Evolutionary conservation across 2,888 invertebrate species (phyloP).

Genomic region (Muschampia plurimacula): DNA sequence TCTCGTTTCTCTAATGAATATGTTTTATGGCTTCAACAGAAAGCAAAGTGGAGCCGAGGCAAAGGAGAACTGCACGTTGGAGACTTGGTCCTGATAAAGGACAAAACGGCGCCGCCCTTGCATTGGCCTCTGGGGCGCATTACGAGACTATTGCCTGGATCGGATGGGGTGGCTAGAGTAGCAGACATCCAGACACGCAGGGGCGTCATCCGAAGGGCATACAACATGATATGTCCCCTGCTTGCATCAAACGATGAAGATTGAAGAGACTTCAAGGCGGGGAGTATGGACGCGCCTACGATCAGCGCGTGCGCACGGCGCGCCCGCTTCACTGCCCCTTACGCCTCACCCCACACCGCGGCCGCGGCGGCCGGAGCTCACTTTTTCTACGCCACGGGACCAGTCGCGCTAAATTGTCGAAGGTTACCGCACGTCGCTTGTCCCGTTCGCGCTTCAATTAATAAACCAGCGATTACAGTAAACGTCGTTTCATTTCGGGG

Average conservation of each 20-base stretch:
- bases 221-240: conserved; percentile 14
- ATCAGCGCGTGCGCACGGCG: too few relatives aligned
- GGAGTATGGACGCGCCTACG: neutral
- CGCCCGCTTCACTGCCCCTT: too few relatives aligned
- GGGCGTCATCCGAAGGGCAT: conserved; percentile 11
- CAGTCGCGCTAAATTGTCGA: too few relatives aligned
- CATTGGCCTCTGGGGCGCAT: conserved; percentile 18
- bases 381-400: too few relatives aligned
- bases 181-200: conserved; percentile 8
- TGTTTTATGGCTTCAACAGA: conserved; percentile 16
- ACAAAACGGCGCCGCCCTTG: conserved; percentile 2
- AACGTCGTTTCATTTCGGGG: too few relatives aligned
- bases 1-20: conserved; percentile 14
- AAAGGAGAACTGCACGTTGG: conserved; percentile 11
- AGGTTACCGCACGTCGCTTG: too few relatives aligned
- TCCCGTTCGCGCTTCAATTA: too few relatives aligned
- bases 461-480: too few relatives aligned
- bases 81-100: conserved; percentile 8
- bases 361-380: too few relatives aligned
- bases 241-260: neutral
- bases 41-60: neutral
- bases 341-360: too few relatives aligned
- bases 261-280: conserved; percentile 18
- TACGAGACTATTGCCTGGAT: neutral
- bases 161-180: conserved; percentile 9